A percentile compares a stretch with the other conserved stretches of the same genome.
Evolutionary conservation across 2,113 vertebrate species (phyloP).

Genomic region (Arizona elegans): DNA sequence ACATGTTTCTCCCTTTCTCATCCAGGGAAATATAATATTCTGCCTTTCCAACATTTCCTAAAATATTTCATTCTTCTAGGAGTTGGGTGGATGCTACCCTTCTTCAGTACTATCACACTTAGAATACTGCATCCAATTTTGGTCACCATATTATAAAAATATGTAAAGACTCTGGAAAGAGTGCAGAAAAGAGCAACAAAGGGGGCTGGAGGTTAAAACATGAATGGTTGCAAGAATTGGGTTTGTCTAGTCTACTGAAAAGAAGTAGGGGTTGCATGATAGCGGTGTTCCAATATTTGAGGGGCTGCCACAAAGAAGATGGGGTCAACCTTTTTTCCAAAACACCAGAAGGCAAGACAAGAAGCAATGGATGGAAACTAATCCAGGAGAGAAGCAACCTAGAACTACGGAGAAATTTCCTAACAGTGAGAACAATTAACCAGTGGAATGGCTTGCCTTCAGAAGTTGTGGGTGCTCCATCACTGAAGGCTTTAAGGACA

Average conservation of each 20-base stretch:
- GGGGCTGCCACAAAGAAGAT: background rate
- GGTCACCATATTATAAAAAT: background rate
- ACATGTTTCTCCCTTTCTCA: too few relatives aligned
- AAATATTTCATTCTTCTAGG: too few relatives aligned
- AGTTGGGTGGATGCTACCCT: too few relatives aligned
- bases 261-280: background rate
- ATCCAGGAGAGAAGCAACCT: background rate
- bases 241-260: background rate
- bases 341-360: background rate
- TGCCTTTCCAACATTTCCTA: too few relatives aligned
- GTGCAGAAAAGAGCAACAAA: background rate
- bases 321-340: background rate
- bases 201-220: background rate
- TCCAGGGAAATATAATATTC: too few relatives aligned
- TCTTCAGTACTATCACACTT: background rate
- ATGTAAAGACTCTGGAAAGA: background rate
- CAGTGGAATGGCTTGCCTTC: background rate
- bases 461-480: background rate
- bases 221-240: background rate
- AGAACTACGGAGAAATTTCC: background rate
- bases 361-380: background rate
- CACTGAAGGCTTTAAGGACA: background rate
- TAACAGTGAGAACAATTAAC: background rate
- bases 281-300: background rate
- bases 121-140: background rate